Percentiles rank a stretch among this genome's conserved stretches.
phyloP scores from a whole-genome alignment of 2,113 vertebrate species.

The Cyanistes caeruleus region DNA sequence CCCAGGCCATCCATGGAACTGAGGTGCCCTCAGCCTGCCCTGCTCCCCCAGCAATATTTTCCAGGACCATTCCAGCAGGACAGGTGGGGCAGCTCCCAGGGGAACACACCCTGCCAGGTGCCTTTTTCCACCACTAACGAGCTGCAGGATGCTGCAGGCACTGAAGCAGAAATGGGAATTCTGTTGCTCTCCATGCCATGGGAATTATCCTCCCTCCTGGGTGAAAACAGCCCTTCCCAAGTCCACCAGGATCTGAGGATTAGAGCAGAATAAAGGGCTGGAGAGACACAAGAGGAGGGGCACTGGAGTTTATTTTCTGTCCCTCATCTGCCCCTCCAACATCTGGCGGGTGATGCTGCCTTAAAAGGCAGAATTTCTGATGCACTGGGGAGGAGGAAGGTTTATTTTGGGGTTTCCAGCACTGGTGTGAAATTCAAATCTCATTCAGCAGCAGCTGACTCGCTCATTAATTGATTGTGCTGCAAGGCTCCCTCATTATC shows the following conservation, averaged over 20 bases:
- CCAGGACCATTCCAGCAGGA: neutral
- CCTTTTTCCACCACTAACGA: neutral
- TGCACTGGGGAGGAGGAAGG: neutral
- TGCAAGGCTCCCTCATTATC: neutral
- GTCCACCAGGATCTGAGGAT: neutral
- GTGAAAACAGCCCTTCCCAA: neutral
- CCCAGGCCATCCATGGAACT: neutral
- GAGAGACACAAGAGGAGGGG: neutral
- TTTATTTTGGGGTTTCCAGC: constrained; percentile 58
- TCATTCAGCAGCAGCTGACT: constrained; percentile 37
- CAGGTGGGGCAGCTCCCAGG: neutral
- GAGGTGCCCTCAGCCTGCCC: neutral
- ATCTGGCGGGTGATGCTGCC: neutral
- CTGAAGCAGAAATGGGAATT: constrained; percentile 38
- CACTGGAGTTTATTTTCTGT: neutral
- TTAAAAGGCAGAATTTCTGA: constrained; percentile 41
- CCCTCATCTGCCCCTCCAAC: neutral
- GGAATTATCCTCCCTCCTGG: constrained; percentile 3
- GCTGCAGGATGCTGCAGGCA: neutral
- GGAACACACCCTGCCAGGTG: neutral
- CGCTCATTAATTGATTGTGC: constrained; percentile 14
- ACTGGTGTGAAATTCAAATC: constrained; percentile 44
- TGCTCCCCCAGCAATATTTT: neutral
- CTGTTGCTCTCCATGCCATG: neutral
- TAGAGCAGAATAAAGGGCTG: neutral